These are phyloP conservation scores for Poecilus cupreus DNA, from an alignment of 2,888 invertebrate genomes.

Conservation along the genomic window DNA sequence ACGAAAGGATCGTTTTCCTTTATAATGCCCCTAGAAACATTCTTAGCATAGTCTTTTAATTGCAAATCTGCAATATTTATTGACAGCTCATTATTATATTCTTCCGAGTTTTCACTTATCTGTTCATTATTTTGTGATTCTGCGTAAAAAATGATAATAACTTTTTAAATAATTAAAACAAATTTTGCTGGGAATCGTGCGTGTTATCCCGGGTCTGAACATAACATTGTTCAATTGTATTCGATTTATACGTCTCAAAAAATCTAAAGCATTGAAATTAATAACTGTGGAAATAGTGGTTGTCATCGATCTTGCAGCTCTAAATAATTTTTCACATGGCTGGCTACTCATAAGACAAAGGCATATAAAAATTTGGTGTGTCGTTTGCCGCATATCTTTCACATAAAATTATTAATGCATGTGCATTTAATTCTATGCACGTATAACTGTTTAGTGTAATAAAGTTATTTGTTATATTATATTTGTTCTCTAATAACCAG, in stretches of 20 bases:
- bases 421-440: too few relatives aligned
- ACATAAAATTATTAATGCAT: neutral
- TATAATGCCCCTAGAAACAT: too few relatives aligned
- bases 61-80: too few relatives aligned
- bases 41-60: too few relatives aligned
- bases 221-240: neutral
- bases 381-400: neutral
- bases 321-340: too few relatives aligned
- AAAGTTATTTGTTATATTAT: neutral
- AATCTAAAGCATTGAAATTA: neutral
- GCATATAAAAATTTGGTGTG: neutral
- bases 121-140: too few relatives aligned
- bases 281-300: neutral
- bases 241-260: neutral
- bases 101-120: neutral
- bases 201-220: neutral
- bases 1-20: too few relatives aligned
- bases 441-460: neutral
- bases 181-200: neutral
- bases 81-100: too few relatives aligned
- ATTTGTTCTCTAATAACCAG: neutral
- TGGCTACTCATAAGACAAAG: neutral
- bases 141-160: neutral
- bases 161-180: neutral
- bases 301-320: neutral